Evolutionary conservation across 2,113 vertebrate species (phyloP), one percentile per base, ranked within the genome.

Genomic region (Pogonocichla stellata): DNA sequence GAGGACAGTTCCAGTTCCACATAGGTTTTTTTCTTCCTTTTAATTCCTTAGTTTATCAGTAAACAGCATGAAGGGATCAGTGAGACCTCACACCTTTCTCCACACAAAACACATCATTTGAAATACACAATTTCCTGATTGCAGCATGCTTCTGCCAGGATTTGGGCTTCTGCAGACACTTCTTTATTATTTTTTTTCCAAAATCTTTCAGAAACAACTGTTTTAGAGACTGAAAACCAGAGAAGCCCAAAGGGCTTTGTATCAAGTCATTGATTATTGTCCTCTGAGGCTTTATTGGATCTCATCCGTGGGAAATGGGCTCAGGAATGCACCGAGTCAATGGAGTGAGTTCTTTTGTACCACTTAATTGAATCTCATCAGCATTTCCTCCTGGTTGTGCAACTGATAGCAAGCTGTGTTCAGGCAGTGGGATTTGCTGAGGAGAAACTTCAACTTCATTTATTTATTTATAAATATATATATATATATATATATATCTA

Each of bases 21-120:
- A 18, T 0, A 25, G 33, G 8, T 0, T n/a, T 18, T 43, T 8
- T 34, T 9, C 25, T 5, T 38, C 28, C 66, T 64, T 74, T 28
- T 71, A 74, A 62, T 11, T 14, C 17, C 31, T 91, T 43, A 47
- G 31, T 28, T 90, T 75, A 65, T 28, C 48, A 58, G 40, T 45
- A 48, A 67, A 20, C 18, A 85, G 78, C 40, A 65, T 19, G 56
- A 36, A 81, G 36, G 43, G 75, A 36, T 62, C 19, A 34, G 16
- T 36, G 48, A 65, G 31, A 60, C 65, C 29, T 58, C 58, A 20
- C 19, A 50, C 20, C 20, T 58, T 71, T 31, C 43, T 62, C 19
- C 47, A 54, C 48, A 38, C 36, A 45, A 48, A 79, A 31, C 9
- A 34, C 31, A 22, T 10, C 4, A 6, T 8, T 42, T 70, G 38